Base-by-base conservation (phyloP, 2,113 vertebrate species). In the Riparia riparia region DNA sequence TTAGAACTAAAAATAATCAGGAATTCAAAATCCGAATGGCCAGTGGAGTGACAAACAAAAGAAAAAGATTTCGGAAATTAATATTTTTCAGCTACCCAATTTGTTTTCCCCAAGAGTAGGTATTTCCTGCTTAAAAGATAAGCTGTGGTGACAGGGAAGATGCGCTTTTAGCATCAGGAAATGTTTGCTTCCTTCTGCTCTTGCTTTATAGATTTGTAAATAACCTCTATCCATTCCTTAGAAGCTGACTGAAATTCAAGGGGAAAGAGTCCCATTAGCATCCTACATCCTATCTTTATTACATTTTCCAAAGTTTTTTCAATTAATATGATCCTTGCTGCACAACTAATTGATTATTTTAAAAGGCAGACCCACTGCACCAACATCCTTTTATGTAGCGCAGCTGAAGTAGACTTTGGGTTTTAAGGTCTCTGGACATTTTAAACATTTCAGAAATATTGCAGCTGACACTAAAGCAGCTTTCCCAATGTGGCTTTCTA, bases 131-230 rank as follows among this genome's bases (percentile, higher is more conserved):
- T 81, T 86, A 49, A 21, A 93, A 60, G 53, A 93, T 84, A 47
- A 86, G 22, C 28, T 50, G 17, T 37, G 42, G 13, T 39, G 42
- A 86, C 42, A 69, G 34, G 44, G 54, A 86, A 82, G 44, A 90
- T 45, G 57, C n/a, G 54, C 45, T 90, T 96, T 95, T 74, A 92
- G 91, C 89, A 82, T 92, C 65, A 94, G 96, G 93, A 97, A 97
- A 94, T 12, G 37, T 82, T 96, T 93, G 63, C 64, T 96, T 96
- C 94, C 78, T 95, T 74, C 69, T 86, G 49, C 56, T 91, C 74
- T 65, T 86, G 49, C 77, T 90, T 72, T 82, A 47, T 15, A 53
- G 56, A 88, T 19, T 82, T 79, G 81, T 20, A 31, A 88, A 70
- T 56, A 91, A 82, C 15, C 39, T 88, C 71, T n/a, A 57, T 9